These are phyloP conservation scores for Scaptomyza parva DNA, from an alignment of 2,888 invertebrate genomes.

Conservation along the genomic window DNA sequence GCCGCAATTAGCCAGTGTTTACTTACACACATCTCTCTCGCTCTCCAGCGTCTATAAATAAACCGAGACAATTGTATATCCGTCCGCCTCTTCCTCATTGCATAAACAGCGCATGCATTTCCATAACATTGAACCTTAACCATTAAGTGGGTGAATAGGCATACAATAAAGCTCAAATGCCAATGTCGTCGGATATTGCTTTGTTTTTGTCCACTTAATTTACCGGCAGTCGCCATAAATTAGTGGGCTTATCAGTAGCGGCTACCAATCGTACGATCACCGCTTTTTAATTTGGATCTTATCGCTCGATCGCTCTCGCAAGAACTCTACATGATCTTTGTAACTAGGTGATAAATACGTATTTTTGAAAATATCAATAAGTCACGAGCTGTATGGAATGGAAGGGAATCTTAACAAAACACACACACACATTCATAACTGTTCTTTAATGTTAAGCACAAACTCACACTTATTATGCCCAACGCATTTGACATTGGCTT, in stretches of 20 bases:
- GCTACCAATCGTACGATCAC: constrained; percentile 31
- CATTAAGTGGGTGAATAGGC: constrained; percentile 11
- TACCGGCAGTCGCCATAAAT: constrained; percentile 13
- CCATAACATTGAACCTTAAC: constrained; percentile 56
- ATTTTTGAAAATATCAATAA: not conserved
- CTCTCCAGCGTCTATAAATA: constrained; percentile 46
- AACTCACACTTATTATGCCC: constrained; percentile 6
- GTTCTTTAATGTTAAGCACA: constrained; percentile 3
- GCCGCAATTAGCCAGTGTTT: constrained; percentile 47
- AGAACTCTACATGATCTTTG: constrained; percentile 3
- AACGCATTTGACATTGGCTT: constrained; percentile 52
- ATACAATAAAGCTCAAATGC: constrained; percentile 38
- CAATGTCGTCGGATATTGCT: constrained; percentile 31
- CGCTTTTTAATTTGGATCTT: constrained; percentile 41
- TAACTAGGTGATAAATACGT: constrained; percentile 17
- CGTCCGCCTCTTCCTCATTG: constrained; percentile 38
- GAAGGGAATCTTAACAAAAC: not conserved
- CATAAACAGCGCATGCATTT: constrained; percentile 46
- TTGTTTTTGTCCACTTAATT: constrained; percentile 44
- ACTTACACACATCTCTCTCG: constrained; percentile 29
- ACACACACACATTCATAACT: not conserved
- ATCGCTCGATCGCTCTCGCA: constrained; percentile 23
- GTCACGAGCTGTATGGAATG: not conserved
- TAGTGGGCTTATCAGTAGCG: constrained; percentile 30
- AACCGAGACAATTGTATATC: constrained; percentile 23